Evolutionary conservation across 2,797 vertebrate genomes (phyloP).

Genomic region (Nannoperca australis): DNA sequence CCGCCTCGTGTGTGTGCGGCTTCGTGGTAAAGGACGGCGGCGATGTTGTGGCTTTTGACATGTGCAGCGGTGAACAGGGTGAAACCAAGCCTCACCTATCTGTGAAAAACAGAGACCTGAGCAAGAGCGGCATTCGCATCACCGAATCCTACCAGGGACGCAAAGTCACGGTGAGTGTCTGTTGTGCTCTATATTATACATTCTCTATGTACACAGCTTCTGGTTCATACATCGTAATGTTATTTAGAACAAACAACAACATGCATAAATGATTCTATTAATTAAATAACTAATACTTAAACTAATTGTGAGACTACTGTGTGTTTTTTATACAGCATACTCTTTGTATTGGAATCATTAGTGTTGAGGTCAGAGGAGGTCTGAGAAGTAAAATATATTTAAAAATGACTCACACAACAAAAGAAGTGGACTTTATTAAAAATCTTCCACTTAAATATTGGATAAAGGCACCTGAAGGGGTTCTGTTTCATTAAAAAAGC

Average conservation of each 20-base stretch:
- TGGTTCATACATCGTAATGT: neutral
- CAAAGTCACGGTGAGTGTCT: constrained; percentile 91
- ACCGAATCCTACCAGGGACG: constrained; percentile 91
- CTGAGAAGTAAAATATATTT: neutral
- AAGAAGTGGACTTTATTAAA: neutral
- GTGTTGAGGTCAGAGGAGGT: neutral
- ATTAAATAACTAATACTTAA: neutral
- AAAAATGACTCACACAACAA: neutral
- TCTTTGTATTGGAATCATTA: neutral
- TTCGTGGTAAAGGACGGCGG: constrained; percentile 87
- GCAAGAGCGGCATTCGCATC: constrained; percentile 84
- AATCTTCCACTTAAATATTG: neutral
- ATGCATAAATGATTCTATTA: neutral
- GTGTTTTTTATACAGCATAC: neutral
- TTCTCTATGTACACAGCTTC: neutral
- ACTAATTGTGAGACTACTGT: neutral
- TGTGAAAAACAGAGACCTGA: constrained; percentile 84
- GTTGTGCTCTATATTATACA: too few species aligned
- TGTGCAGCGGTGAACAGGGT: constrained; percentile 88
- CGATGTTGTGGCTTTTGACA: constrained; percentile 88
- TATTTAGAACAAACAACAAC: neutral
- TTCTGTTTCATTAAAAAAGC: neutral
- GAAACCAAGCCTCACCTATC: constrained; percentile 87
- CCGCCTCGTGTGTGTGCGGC: constrained; percentile 89
- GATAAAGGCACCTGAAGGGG: neutral